Evolutionary conservation across 2,113 vertebrate species (phyloP).

Genomic region (Eptesicus fuscus): DNA sequence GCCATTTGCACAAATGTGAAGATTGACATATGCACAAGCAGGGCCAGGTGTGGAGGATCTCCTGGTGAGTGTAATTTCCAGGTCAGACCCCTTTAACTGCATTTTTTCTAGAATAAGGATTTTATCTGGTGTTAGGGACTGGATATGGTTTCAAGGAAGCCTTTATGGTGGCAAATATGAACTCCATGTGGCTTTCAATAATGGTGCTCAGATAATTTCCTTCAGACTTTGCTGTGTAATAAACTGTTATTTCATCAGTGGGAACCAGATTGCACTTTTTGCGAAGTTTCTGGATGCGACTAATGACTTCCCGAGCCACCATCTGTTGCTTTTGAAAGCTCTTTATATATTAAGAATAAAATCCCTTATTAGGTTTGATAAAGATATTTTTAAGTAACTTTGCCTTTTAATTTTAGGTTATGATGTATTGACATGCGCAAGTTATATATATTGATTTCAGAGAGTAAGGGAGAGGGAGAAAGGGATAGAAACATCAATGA

Average conservation of each 20-base stretch:
- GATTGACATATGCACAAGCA: slow-evolving; percentile 91
- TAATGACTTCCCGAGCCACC: slow-evolving; percentile 96
- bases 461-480: too few relatives aligned
- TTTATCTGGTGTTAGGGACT: slow-evolving; percentile 82
- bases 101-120: slow-evolving; percentile 93
- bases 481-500: too few relatives aligned
- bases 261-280: slow-evolving; percentile 97
- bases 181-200: slow-evolving; percentile 90
- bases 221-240: slow-evolving; percentile 87
- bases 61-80: slow-evolving; percentile 91
- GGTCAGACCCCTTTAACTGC: slow-evolving; percentile 94
- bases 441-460: too few relatives aligned
- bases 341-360: not conserved
- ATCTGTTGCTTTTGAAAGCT: not conserved
- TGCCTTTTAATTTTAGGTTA: not conserved
- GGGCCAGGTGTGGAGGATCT: slow-evolving; percentile 81
- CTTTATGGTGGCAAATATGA: slow-evolving; percentile 95
- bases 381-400: not conserved
- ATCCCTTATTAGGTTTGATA: not conserved
- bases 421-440: not conserved
- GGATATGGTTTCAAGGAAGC: slow-evolving; percentile 90
- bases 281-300: slow-evolving; percentile 97
- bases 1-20: slow-evolving; percentile 85
- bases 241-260: slow-evolving; percentile 93
- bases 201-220: slow-evolving; percentile 90